Conservation (phyloP, 2,888 invertebrate species). For the Epinotia nisella region DNA sequence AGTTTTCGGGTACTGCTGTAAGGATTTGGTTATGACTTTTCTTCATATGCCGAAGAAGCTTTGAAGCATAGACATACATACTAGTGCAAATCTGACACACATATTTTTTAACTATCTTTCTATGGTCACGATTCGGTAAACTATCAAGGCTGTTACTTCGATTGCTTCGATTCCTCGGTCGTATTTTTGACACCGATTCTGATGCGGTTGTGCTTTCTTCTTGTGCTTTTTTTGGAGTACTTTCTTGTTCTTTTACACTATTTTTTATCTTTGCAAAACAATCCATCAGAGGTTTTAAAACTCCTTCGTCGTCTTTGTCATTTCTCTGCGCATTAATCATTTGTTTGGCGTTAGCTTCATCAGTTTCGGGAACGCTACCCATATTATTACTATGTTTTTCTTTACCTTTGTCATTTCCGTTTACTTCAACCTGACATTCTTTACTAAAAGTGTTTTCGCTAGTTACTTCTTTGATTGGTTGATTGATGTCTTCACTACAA, state of each 20-base stretch:
- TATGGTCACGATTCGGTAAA: not conserved
- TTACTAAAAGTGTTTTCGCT: not conserved
- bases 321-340: not conserved
- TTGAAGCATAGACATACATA: constrained; percentile 1
- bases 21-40: not conserved
- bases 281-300: not conserved
- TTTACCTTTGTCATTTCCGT: not conserved
- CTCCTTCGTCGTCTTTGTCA: not conserved
- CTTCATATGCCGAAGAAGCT: not conserved
- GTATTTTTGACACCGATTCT: not conserved
- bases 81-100: not conserved
- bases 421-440: not conserved
- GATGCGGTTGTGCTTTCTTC: not conserved
- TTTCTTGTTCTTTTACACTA: not conserved
- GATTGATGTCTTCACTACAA: not conserved
- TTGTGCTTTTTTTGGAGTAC: not conserved
- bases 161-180: not conserved
- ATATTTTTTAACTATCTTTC: not conserved
- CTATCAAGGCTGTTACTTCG: not conserved
- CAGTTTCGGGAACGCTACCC: not conserved
- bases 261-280: not conserved
- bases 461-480: not conserved
- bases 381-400: not conserved
- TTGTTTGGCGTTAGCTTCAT: not conserved
- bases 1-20: not conserved